These are phyloP conservation scores for Spialia ferax DNA, from an alignment of 2,888 invertebrate species.

Conservation along the genomic window DNA sequence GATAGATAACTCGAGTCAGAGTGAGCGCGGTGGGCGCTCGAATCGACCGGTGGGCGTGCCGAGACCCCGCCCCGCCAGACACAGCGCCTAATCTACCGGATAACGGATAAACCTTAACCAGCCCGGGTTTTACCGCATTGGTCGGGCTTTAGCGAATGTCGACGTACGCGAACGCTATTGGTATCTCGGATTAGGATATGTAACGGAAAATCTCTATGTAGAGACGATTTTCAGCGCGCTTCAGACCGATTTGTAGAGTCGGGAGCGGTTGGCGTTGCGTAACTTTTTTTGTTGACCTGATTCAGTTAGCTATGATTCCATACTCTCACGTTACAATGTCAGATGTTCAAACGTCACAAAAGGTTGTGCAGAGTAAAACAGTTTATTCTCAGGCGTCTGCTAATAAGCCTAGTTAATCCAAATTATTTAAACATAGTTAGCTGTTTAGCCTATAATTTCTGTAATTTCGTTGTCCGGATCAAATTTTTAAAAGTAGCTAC, in stretches of 20 bases:
- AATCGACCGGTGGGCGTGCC: constrained; percentile 84
- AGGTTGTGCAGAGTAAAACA: too few relatives aligned
- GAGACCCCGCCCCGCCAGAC: constrained; percentile 76
- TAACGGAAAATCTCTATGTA: constrained; percentile 40
- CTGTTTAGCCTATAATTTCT: too few relatives aligned
- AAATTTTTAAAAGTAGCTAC: too few relatives aligned
- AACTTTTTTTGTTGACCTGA: not conserved
- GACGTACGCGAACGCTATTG: constrained; percentile 78
- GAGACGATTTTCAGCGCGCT: constrained; percentile 23
- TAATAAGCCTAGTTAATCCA: too few relatives aligned
- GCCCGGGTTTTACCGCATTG: constrained; percentile 67
- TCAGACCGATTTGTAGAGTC: constrained; percentile 28
- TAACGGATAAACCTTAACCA: constrained; percentile 83
- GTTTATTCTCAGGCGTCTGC: too few relatives aligned
- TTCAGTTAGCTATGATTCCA: too few relatives aligned
- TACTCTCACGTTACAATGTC: too few relatives aligned
- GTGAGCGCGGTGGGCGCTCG: constrained; percentile 65
- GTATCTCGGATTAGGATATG: constrained; percentile 81
- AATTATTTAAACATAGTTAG: too few relatives aligned
- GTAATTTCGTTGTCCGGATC: too few relatives aligned
- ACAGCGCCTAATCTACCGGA: constrained; percentile 81
- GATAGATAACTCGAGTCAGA: constrained; percentile 50
- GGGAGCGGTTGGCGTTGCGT: not conserved
- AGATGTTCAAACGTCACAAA: too few relatives aligned
- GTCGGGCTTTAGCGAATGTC: constrained; percentile 76